phyloP scores from a whole-genome alignment of 2,797 vertebrate species.

The Pangasius krempfi region DNA sequence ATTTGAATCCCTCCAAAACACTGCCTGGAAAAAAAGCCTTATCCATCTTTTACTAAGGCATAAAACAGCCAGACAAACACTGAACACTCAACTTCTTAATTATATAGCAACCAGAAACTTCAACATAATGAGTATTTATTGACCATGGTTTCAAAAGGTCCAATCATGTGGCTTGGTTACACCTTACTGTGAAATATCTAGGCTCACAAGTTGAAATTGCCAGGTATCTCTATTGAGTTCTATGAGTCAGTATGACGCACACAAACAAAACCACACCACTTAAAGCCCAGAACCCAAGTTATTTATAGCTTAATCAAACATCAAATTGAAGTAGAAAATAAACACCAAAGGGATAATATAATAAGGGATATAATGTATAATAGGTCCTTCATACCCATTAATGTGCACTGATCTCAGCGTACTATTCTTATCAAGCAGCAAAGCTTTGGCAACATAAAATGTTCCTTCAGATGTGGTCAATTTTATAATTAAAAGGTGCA shows the following conservation, averaged over 20 bases:
- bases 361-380: background rate
- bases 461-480: background rate
- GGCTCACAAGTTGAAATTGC: slow-evolving; percentile 1
- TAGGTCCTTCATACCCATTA: background rate
- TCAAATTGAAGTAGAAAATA: background rate
- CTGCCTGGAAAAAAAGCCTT: background rate
- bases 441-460: background rate
- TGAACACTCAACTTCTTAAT: slow-evolving; percentile 4
- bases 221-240: background rate
- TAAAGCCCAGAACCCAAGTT: background rate
- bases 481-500: slow-evolving; percentile 5
- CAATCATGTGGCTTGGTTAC: slow-evolving; percentile 29
- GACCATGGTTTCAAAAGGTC: background rate
- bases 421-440: background rate
- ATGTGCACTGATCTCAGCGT: background rate
- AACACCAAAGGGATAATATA: background rate
- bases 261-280: background rate
- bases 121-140: slow-evolving; percentile 17
- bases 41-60: no score
- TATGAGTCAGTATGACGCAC: background rate
- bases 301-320: background rate
- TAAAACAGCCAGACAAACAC: background rate
- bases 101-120: slow-evolving; percentile 9
- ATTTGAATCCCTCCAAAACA: background rate
- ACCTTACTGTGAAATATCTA: slow-evolving; percentile 8